Percentiles rank a stretch among this genome's conserved stretches.
Conservation (phyloP, 1,140 invertebrate genomes). For the Drosophila orosa region DNA sequence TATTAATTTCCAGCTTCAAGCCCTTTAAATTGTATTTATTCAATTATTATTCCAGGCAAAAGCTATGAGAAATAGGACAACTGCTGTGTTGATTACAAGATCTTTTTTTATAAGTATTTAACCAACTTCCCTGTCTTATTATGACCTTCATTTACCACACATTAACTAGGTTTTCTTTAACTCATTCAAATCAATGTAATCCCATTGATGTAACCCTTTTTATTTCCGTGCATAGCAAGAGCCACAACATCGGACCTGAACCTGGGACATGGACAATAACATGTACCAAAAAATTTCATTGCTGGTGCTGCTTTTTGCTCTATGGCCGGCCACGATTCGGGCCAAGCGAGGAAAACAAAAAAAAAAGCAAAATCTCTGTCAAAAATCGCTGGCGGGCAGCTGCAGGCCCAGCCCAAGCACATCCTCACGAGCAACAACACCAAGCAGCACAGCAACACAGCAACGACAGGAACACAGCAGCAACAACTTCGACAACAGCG, state of each 20-base stretch:
- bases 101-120: neutral
- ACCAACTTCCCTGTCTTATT: rapidly evolving
- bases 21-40: no score
- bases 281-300: constrained; percentile 80
- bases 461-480: constrained; percentile 36
- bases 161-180: neutral
- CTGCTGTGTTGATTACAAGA: neutral
- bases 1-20: no score
- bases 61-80: no score
- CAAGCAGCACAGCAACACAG: constrained; percentile 37
- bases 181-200: neutral
- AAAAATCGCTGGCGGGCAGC: constrained; percentile 77
- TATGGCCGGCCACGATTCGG: constrained; percentile 58
- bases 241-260: constrained; percentile 58
- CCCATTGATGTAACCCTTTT: neutral
- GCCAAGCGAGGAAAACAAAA: constrained; percentile 44
- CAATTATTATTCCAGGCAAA: no score
- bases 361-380: constrained; percentile 66
- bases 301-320: constrained; percentile 64
- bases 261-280: constrained; percentile 77
- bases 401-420: constrained; percentile 73
- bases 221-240: constrained; percentile 19
- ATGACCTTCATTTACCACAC: neutral
- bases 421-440: constrained; percentile 69
- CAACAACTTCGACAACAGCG: constrained; percentile 59